Evolutionary conservation across 2,888 invertebrate species (phyloP).

Genomic region (Resseliella maxima): DNA sequence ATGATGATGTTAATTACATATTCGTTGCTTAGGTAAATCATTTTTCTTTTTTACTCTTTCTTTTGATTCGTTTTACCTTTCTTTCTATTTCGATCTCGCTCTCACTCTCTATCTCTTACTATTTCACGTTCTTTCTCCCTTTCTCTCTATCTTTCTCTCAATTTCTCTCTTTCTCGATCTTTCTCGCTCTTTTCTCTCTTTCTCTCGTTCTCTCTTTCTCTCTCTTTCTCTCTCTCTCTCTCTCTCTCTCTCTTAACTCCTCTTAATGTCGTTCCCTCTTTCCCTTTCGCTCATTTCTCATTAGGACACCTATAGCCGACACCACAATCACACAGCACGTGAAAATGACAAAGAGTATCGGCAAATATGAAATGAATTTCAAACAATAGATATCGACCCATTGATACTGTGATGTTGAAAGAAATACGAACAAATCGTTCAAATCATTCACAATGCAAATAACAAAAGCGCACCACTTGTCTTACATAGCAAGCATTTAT

Average conservation of each 20-base stretch:
- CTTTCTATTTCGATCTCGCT: too few relatives aligned
- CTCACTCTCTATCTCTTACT: too few relatives aligned
- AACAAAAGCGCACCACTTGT: conserved; percentile 55
- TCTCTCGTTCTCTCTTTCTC: too few relatives aligned
- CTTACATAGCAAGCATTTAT: neutral
- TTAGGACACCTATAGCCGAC: neutral
- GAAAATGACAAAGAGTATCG: conserved; percentile 34
- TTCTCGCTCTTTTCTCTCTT: too few relatives aligned
- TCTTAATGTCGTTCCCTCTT: too few relatives aligned
- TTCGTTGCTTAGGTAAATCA: conserved; percentile 30
- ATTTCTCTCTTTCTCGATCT: too few relatives aligned
- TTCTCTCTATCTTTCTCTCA: too few relatives aligned
- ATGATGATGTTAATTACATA: conserved; percentile 45
- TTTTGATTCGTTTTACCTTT: neutral
- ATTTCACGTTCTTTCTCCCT: too few relatives aligned
- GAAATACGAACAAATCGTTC: neutral
- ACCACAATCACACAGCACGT: conserved; percentile 41
- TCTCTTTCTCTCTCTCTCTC: too few relatives aligned
- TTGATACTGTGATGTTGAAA: conserved; percentile 35
- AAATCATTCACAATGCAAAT: conserved; percentile 49
- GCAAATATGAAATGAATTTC: conserved; percentile 35
- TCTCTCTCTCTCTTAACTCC: too few relatives aligned
- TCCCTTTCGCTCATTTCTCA: too few relatives aligned
- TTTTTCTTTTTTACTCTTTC: neutral
- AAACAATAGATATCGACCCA: conserved; percentile 18